Base-by-base conservation (phyloP, 2,888 invertebrate genomes). In the Carcina quercana region DNA sequence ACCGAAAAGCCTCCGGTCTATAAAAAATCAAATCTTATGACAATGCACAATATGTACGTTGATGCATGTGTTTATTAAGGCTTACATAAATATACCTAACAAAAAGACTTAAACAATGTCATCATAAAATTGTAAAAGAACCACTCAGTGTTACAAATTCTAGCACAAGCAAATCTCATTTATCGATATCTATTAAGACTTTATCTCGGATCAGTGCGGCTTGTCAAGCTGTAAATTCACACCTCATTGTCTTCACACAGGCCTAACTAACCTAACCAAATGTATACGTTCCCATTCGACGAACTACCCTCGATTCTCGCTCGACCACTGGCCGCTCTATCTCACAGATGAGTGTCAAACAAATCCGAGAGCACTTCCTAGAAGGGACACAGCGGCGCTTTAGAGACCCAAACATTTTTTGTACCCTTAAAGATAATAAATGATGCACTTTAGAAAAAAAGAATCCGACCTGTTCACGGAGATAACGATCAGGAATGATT, bases 321-420 rank as follows among this genome's bases (percentile, higher is more conserved):
- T 17, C 25, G 46, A 67, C 64, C 71, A 66, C 63, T 64, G 59
- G 60, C 53, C 73, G 68, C 60, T 66, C 71, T 69, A 70, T 79
- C 74, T 79, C 70, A 71, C 76, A 70, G 68, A 62, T 65, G 69
- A 70, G 70, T 82, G 82, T 80, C 83, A 83, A 79, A 82, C 74
- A 72, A 73, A 79, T 70, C 70, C 61, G 58, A 64, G 56, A 51
- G 53, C 64, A 62, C 62, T 83, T 83, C 83, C 73, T 70, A 72
- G 83, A 83, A 83, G 65, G 80, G 72, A 58, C 69, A 59, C 61
- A 56, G 82, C 82, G 80, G 80, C 79, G 76, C 82, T 79, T 79
- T 79, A 66, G n/a, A n/a, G 73, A 64, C 68, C 75, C 67, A 59
- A 53, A 42, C 40, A 57, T 78, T 79, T 80, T 79, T 82, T 80